Conservation (phyloP, 2,797 vertebrate species). For the Urocyon cinereoargenteus region DNA sequence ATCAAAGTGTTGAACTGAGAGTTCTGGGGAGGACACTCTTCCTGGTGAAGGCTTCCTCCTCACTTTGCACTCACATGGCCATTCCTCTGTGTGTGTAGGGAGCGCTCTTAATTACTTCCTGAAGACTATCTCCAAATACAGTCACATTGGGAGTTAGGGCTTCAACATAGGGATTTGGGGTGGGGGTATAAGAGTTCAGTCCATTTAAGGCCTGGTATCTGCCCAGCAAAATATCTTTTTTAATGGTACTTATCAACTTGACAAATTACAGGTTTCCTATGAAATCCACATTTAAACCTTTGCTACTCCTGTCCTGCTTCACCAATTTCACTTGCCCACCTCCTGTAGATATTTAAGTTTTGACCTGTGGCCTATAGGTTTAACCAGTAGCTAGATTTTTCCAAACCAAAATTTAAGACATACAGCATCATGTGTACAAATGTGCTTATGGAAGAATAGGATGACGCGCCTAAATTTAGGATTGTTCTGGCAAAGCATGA, state of each 20-base stretch:
- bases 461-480: not conserved
- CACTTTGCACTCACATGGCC: not conserved
- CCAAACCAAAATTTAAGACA: not conserved
- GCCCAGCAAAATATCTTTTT: not conserved
- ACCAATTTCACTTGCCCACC: not conserved
- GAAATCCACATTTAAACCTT: not conserved
- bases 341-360: not conserved
- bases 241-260: not conserved
- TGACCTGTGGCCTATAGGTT: not conserved
- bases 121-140: not conserved
- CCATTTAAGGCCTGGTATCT: not conserved
- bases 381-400: conserved; percentile 22
- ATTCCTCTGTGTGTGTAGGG: not conserved
- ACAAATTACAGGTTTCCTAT: not conserved
- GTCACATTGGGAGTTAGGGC: not conserved
- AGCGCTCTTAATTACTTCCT: not conserved
- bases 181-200: not conserved
- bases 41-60: not conserved
- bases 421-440: not conserved
- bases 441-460: not conserved
- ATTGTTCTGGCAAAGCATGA: not conserved
- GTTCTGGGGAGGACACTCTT: not conserved
- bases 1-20: not conserved
- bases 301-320: not conserved
- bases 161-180: not conserved